Conservation (phyloP, 1,140 invertebrate species). For the Drosophila orena region DNA sequence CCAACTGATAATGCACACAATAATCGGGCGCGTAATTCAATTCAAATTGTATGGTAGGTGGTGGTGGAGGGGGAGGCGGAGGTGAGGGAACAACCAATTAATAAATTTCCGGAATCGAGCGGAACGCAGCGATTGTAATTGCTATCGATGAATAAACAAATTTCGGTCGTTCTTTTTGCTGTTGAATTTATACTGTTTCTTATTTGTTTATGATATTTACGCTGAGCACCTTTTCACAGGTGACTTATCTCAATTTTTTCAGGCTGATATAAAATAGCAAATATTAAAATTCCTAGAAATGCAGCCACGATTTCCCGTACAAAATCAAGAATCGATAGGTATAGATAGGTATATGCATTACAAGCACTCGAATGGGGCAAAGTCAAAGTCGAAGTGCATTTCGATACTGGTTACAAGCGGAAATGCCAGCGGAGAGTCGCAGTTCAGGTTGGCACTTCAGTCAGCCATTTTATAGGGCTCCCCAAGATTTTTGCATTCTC, state of each 20-base stretch:
- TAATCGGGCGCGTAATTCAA: conserved; percentile 54
- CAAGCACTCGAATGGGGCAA: conserved; percentile 13
- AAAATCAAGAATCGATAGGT: conserved; percentile 30
- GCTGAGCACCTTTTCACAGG: conserved; percentile 41
- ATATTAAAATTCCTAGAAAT: conserved; percentile 48
- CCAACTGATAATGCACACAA: conserved; percentile 45
- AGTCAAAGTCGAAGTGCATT: conserved; percentile 35
- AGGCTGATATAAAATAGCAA: conserved; percentile 50
- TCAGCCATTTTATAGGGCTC: conserved; percentile 24
- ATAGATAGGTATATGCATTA: conserved; percentile 25
- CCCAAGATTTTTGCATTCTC: conserved; percentile 39
- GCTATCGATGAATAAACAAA: conserved; percentile 52
- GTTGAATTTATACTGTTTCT: conserved; percentile 11
- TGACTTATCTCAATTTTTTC: conserved; percentile 37
- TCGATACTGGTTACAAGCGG: conserved; percentile 15
- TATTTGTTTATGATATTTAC: conserved; percentile 53
- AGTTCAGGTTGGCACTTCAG: neutral
- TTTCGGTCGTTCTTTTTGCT: conserved; percentile 22
- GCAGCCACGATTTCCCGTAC: conserved; percentile 21
- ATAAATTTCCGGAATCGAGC: conserved; percentile 43
- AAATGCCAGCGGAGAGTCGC: conserved; percentile 14
- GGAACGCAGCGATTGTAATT: conserved; percentile 36
- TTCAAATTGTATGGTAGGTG: conserved; percentile 33
- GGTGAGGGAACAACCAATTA: conserved; percentile 41
- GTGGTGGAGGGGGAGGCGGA: neutral